Conservation (phyloP, 1,140 invertebrate genomes). For the Orchesella cincta region DNA sequence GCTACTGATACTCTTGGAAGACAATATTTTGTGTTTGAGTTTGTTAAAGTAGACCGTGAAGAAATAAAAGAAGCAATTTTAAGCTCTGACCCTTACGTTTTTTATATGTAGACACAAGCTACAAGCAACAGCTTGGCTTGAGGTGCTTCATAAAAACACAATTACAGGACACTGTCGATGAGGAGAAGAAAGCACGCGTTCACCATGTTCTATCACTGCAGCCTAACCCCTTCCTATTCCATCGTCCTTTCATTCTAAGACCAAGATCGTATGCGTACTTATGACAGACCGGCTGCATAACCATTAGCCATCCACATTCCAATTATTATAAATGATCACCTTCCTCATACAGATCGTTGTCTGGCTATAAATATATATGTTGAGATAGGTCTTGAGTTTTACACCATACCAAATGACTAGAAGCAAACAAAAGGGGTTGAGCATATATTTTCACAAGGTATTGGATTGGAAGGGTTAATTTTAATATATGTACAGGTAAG, state of each 20-base stretch:
- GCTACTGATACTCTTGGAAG: conserved; percentile 9
- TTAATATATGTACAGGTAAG: too few species aligned
- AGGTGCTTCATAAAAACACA: conserved; percentile 23
- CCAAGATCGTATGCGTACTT: not conserved
- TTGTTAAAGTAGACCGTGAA: not conserved
- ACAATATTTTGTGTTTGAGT: not conserved
- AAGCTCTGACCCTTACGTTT: conserved; percentile 11
- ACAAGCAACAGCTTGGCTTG: conserved; percentile 22
- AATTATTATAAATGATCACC: conserved; percentile 18
- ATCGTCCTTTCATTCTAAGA: not conserved
- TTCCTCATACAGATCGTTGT: not conserved
- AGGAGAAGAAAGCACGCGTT: conserved; percentile 20
- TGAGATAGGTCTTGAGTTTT: too few species aligned
- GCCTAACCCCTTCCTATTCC: not conserved
- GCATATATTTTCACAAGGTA: too few species aligned
- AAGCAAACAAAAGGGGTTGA: too few species aligned
- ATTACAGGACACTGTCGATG: not conserved
- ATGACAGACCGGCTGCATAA: conserved; percentile 15
- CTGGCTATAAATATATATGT: too few species aligned
- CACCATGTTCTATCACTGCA: not conserved
- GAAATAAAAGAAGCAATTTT: conserved; percentile 8
- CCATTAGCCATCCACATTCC: conserved; percentile 14
- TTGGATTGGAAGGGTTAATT: too few species aligned
- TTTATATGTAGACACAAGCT: not conserved
- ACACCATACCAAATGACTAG: too few species aligned